Evolutionary conservation across 2,113 vertebrate species (phyloP).

Genomic region (Aramus guarauna): DNA sequence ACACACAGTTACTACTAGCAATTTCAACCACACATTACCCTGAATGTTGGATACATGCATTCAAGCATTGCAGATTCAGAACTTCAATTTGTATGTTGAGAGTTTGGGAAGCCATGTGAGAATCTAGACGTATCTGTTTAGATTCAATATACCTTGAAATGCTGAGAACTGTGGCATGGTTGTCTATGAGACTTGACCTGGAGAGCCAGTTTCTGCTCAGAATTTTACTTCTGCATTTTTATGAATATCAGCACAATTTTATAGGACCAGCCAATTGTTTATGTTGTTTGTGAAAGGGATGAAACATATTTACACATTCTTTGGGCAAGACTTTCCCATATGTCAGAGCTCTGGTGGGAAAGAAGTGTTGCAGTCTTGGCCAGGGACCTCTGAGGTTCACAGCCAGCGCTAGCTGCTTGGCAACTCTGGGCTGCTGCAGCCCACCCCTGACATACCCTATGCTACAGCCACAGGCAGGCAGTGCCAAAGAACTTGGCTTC

Average conservation of each 20-base stretch:
- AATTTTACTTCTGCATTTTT: neutral
- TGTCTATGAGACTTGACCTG: neutral
- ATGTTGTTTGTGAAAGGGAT: neutral
- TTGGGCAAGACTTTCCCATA: neutral
- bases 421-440: neutral
- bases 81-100: neutral
- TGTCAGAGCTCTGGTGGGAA: neutral
- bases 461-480: neutral
- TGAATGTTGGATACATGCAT: neutral
- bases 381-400: neutral
- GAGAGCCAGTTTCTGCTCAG: neutral
- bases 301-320: neutral
- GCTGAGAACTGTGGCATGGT: neutral
- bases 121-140: neutral
- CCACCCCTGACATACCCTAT: neutral
- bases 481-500: neutral
- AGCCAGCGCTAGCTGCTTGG: neutral
- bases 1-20: neutral
- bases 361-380: neutral
- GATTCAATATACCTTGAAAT: neutral
- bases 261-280: neutral
- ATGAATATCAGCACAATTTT: neutral
- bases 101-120: neutral
- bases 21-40: neutral
- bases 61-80: neutral